Percentiles rank a stretch among this genome's conserved stretches.
Conservation (phyloP, 2,797 vertebrate genomes). For the Remorina albescens region DNA sequence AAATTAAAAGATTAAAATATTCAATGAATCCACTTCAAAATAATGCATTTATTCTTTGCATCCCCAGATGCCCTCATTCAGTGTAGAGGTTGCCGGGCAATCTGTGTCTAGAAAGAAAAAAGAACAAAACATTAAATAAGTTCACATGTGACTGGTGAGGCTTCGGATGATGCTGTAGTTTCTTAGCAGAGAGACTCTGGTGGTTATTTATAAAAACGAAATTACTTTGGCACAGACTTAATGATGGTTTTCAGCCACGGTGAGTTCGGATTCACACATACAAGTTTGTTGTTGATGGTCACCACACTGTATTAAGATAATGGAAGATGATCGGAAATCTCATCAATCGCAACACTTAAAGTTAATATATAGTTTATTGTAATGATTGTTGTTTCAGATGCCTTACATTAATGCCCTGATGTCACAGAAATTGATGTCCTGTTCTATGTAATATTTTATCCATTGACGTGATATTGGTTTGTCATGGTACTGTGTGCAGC, state of each 20-base stretch:
- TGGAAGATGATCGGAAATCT: slow-evolving; percentile 2
- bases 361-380: background rate
- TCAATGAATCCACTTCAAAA: background rate
- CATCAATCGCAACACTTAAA: background rate
- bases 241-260: slow-evolving; percentile 53
- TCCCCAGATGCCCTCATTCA: background rate
- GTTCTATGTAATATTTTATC: slow-evolving; percentile 50
- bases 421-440: slow-evolving; percentile 61
- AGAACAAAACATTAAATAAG: background rate
- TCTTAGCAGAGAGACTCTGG: background rate
- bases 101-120: slow-evolving; percentile 28
- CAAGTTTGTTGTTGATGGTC: slow-evolving; percentile 30
- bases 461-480: background rate
- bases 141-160: background rate
- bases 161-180: background rate
- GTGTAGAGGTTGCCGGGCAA: fast-evolving
- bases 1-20: slow-evolving; percentile 10
- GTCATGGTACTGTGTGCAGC: slow-evolving; percentile 65
- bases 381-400: background rate
- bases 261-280: slow-evolving; percentile 57
- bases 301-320: slow-evolving; percentile 58
- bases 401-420: slow-evolving; percentile 70
- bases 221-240: slow-evolving; percentile 37
- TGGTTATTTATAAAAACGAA: background rate
- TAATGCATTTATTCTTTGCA: background rate